Evolutionary conservation across 2,113 vertebrate species (phyloP).

Genomic region (Chinchilla lanigera): DNA sequence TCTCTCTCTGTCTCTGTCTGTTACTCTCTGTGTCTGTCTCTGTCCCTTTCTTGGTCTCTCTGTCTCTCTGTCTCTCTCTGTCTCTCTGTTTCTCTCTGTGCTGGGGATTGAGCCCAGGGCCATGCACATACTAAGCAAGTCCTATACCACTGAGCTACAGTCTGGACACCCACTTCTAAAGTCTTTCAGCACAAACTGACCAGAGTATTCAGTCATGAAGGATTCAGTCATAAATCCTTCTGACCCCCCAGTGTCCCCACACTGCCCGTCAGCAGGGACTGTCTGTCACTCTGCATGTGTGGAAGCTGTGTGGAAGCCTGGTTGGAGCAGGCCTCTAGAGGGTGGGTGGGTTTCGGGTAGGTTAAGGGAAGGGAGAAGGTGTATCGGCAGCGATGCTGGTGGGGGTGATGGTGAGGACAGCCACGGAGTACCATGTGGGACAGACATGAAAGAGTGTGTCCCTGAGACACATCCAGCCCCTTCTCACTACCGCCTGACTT

Average conservation of each 20-base stretch:
- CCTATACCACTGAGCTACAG: background rate
- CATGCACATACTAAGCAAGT: background rate
- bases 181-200: background rate
- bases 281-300: accelerated
- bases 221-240: too few species aligned
- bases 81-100: background rate
- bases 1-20: background rate
- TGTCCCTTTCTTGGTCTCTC: background rate
- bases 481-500: background rate
- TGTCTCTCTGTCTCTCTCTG: background rate
- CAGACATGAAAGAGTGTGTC: background rate
- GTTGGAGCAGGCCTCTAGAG: background rate
- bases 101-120: background rate
- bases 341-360: background rate
- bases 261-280: background rate
- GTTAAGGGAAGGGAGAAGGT: background rate
- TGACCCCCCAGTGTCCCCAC: background rate
- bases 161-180: background rate
- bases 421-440: background rate
- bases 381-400: accelerated
- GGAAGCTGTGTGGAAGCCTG: background rate
- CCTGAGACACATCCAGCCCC: background rate
- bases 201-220: background rate
- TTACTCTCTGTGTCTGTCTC: background rate
- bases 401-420: accelerated